A percentile compares a stretch with the other conserved stretches of the same genome.
Conservation (phyloP, 1,140 invertebrate species). For the Pseudomyrmex dendroicus region DNA sequence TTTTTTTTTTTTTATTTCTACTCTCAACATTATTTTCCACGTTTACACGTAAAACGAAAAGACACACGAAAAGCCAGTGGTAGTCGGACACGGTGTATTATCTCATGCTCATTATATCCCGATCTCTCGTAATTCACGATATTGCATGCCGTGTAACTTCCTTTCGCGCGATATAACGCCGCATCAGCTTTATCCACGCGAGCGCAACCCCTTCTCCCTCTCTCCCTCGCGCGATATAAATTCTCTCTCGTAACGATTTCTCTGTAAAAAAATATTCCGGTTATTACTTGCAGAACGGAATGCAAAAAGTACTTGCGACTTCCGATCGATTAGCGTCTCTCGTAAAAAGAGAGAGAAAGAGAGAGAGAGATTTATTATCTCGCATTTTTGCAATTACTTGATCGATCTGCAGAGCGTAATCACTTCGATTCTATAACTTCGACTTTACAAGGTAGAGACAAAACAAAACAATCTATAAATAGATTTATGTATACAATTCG, state of each 20-base stretch:
- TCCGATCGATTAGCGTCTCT: slow-evolving; percentile 43
- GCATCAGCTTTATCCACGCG: slow-evolving; percentile 26
- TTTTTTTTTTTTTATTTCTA: slow-evolving; percentile 5
- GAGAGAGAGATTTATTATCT: not conserved
- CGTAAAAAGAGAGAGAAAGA: not conserved
- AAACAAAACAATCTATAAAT: not conserved
- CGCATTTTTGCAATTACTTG: not conserved
- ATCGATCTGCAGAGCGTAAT: not conserved
- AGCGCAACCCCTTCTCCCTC: not conserved
- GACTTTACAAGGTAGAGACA: too few species aligned
- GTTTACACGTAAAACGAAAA: slow-evolving; percentile 45
- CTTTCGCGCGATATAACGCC: slow-evolving; percentile 49
- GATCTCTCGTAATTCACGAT: slow-evolving; percentile 30
- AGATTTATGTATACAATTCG: not conserved
- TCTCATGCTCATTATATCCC: slow-evolving; percentile 53
- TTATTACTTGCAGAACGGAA: slow-evolving; percentile 25
- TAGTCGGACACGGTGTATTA: slow-evolving; percentile 32
- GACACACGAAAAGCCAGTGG: slow-evolving; percentile 21
- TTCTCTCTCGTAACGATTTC: slow-evolving; percentile 16
- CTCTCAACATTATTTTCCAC: slow-evolving; percentile 22
- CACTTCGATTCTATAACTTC: not conserved
- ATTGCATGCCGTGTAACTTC: slow-evolving; percentile 57
- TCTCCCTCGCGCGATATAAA: not conserved
- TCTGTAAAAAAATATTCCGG: slow-evolving; percentile 7
- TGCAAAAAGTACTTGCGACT: slow-evolving; percentile 17